Base-by-base conservation (phyloP, 2,888 invertebrate genomes). In the Aromia moschata region DNA sequence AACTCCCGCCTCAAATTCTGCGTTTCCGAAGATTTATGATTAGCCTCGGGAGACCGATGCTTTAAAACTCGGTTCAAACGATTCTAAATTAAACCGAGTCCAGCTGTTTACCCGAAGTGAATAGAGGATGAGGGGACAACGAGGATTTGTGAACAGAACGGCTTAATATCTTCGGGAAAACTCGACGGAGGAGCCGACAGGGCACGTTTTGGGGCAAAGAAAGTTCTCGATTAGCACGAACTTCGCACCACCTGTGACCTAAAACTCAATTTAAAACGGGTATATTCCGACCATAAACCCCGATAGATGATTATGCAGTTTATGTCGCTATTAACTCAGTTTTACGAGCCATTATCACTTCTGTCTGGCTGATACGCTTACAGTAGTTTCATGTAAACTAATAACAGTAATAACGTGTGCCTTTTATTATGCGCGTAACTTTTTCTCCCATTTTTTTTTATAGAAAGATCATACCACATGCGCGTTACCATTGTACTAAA, bases 31-130 rank as follows among this genome's bases (percentile, higher is more conserved):
- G 49, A 49, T 49, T 49, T 49, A 38, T 25, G 38, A 38, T 49
- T 36, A 43, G 49, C 43, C 56, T 56, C 56, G 18, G 10, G 56
- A 31, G 56, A 18, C 31, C 43, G 4, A 49, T 56, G 46, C 49
- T 56, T 56, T 56, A 31, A 37, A 56, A 56, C 49, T 43, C 36
- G 9, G 33, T 49, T 49, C 43, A 49, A 43, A 49, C 25, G 15
- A 49, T 49, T 49, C 37, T 38, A 37, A 49, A 47, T 47, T 47
- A 37, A 33, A 36, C 12, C 30, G 18, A 47, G 47, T 47, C 47
- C 47, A 36, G 47, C 47, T 47, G 47, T 47, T 47, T 47, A n/a
- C 18, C 47, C 18, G 36, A 36, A 12, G 36, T 18, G 47, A 47
- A 20, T 37, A 12, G 18, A 36, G 36, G n/a, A n/a, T n/a, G n/a